Percentiles rank a stretch among this genome's conserved stretches.
phyloP scores from a whole-genome alignment of 2,888 invertebrate genomes.

The Hofmannophila pseudospretella region DNA sequence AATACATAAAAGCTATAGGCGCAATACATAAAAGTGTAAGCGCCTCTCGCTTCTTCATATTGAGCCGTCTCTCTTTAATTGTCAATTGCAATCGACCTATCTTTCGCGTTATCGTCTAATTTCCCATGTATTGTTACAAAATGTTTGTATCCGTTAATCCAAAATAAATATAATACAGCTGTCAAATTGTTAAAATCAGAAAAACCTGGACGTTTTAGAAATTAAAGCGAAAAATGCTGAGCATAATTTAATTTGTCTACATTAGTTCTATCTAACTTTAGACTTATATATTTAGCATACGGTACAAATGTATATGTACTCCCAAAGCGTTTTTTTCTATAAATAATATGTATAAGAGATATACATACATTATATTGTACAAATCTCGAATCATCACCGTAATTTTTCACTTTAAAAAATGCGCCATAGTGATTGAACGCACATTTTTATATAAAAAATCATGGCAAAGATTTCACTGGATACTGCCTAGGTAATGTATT shows the following conservation, averaged over 20 bases:
- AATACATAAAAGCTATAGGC: no score
- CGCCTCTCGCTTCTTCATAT: no score
- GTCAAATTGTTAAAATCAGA: constrained; percentile 7
- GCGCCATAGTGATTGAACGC: no score
- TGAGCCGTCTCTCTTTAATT: no score
- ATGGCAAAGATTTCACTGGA: constrained; percentile 16
- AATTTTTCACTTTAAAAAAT: no score
- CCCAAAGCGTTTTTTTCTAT: constrained; percentile 59
- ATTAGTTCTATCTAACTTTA: constrained; percentile 64
- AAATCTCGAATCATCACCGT: constrained; percentile 4
- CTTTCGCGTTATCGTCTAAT: no score
- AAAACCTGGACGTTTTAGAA: constrained; percentile 30
- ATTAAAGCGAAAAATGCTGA: constrained; percentile 42
- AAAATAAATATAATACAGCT: no score
- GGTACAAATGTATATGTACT: constrained; percentile 61
- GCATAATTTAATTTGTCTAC: constrained; percentile 59
- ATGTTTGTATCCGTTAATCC: not conserved
- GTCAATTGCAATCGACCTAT: no score
- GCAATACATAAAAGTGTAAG: no score
- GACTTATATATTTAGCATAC: constrained; percentile 49
- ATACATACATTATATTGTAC: constrained; percentile 26
- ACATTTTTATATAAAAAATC: constrained; percentile 16
- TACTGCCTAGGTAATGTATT: constrained; percentile 17
- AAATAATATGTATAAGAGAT: constrained; percentile 35
- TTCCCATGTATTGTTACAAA: no score